These are phyloP conservation scores for Acanthopleura granulata DNA, from an alignment of 2,888 invertebrate genomes.

Conservation along the genomic window DNA sequence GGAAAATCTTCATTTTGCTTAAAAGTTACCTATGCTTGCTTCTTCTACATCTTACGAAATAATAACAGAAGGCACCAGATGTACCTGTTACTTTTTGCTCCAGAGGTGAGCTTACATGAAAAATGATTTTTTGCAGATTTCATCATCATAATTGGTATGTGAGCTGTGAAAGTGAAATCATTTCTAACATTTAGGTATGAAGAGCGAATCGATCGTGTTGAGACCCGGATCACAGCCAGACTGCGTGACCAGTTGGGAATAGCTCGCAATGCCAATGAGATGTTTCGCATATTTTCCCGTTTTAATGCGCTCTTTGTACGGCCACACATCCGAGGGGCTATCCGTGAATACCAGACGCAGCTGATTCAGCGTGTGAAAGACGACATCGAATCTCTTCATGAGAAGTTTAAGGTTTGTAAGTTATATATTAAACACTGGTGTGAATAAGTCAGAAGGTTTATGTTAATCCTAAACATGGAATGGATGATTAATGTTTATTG, in stretches of 20 bases:
- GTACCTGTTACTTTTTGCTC: too few species aligned
- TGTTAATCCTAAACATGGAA: too few species aligned
- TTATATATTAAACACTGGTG: not conserved
- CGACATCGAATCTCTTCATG: conserved; percentile 97
- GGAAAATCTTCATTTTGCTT: too few species aligned
- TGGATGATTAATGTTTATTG: too few species aligned
- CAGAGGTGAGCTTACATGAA: too few species aligned
- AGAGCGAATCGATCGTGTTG: conserved; percentile 97
- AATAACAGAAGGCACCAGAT: too few species aligned
- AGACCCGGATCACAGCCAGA: conserved; percentile 97
- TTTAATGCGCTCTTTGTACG: conserved; percentile 99
- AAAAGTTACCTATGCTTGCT: too few species aligned
- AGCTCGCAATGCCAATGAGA: conserved; percentile 99
- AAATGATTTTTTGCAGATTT: too few species aligned
- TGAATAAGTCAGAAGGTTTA: too few species aligned
- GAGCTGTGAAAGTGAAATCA: too few species aligned
- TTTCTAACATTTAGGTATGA: conserved; percentile 78
- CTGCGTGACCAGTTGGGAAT: conserved; percentile 97
- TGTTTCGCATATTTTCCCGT: conserved; percentile 97
- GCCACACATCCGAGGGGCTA: conserved; percentile 98
- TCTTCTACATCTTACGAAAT: too few species aligned
- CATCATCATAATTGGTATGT: too few species aligned
- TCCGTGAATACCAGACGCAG: conserved; percentile 98
- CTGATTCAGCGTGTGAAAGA: conserved; percentile 99
- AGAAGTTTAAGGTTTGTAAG: conserved; percentile 89